These are phyloP conservation scores for Tympanoctomys barrerae DNA, from an alignment of 2,797 vertebrate species.

Conservation along the genomic window DNA sequence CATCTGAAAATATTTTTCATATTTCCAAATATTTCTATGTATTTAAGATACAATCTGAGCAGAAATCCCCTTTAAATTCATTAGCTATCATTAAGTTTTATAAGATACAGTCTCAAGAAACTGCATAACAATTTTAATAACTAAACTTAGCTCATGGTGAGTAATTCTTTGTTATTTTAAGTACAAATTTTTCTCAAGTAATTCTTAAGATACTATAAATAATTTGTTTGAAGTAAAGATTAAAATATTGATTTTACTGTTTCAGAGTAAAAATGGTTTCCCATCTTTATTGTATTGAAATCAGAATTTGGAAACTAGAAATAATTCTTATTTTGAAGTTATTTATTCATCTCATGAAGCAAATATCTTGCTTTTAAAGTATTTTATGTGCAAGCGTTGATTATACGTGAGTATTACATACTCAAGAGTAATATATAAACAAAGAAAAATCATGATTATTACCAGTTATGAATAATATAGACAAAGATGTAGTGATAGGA, in stretches of 20 bases:
- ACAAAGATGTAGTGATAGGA: conserved; percentile 8
- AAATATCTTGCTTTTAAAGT: conserved; percentile 12
- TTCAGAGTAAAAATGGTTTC: conserved; percentile 17
- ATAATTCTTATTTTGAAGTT: conserved; percentile 29
- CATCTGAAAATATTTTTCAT: not conserved
- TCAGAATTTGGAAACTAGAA: not conserved
- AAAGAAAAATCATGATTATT: conserved; percentile 13
- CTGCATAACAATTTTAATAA: not conserved
- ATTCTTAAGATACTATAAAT: conserved; percentile 1
- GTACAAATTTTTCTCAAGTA: not conserved
- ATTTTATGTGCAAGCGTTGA: conserved; percentile 8
- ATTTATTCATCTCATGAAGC: not conserved
- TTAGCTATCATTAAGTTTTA: not conserved
- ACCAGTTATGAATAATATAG: conserved; percentile 36
- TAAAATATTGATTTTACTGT: not conserved
- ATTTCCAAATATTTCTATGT: not conserved
- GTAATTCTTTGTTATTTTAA: conserved; percentile 31
- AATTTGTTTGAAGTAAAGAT: conserved; percentile 19
- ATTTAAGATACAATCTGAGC: not conserved
- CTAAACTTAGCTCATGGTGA: conserved; percentile 36
- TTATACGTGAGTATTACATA: conserved; percentile 37
- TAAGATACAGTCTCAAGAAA: not conserved
- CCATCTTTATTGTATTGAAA: conserved; percentile 6
- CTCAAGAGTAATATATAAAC: conserved; percentile 39
- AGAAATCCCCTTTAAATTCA: not conserved